Evolutionary conservation across 1,140 invertebrate genomes (phyloP).

Genomic region (Reticulitermes speratus): DNA sequence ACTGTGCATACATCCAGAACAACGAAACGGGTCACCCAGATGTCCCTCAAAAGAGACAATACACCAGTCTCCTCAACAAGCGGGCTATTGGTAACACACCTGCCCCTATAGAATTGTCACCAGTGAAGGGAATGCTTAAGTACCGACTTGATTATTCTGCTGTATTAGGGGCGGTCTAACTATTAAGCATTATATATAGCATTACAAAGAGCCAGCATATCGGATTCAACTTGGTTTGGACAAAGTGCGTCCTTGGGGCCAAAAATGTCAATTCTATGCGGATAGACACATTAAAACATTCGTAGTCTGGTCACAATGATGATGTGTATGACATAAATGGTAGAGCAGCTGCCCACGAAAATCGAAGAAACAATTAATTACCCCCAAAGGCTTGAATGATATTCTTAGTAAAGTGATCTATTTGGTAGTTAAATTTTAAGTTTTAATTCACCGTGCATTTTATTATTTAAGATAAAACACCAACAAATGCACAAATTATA

Average conservation of each 20-base stretch:
- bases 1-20: not conserved
- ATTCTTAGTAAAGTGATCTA: too few relatives aligned
- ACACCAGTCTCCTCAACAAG: not conserved
- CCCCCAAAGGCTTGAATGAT: too few relatives aligned
- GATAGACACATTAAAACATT: too few relatives aligned
- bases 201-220: not conserved
- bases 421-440: too few relatives aligned
- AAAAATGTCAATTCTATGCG: not conserved
- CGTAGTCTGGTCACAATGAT: too few relatives aligned
- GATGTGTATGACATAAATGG: too few relatives aligned
- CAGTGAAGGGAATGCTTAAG: not conserved
- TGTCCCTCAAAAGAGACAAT: conserved; percentile 6
- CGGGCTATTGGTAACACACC: not conserved
- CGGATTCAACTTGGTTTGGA: not conserved
- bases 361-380: too few relatives aligned
- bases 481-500: too few relatives aligned
- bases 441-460: too few relatives aligned
- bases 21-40: not conserved
- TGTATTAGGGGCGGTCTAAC: not conserved
- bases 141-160: not conserved
- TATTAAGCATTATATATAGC: not conserved
- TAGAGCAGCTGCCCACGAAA: too few relatives aligned
- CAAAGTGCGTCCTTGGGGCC: not conserved
- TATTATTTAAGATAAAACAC: too few relatives aligned
- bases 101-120: conserved; percentile 5